These are phyloP conservation scores for Tipula vernalis DNA, from an alignment of 2,888 invertebrate species.

Conservation along the genomic window DNA sequence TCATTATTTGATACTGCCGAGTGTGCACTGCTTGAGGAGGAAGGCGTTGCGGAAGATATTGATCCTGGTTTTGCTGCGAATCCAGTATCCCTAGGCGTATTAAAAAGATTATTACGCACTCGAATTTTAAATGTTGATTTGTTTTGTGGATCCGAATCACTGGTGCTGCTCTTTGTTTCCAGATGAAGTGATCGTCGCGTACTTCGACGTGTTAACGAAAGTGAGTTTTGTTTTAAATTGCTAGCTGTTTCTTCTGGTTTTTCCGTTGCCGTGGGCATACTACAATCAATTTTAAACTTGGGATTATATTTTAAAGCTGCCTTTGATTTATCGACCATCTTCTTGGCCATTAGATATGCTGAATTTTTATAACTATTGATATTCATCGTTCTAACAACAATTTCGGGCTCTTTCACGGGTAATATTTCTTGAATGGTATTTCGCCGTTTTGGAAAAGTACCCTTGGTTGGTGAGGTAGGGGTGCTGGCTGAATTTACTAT, in stretches of 20 bases:
- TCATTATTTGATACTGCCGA: background rate
- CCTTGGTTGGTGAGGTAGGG: background rate
- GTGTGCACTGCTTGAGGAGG: background rate
- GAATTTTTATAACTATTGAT: background rate
- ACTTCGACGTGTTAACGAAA: background rate
- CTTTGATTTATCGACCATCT: background rate
- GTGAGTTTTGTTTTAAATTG: background rate
- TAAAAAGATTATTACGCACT: background rate
- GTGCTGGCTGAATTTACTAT: background rate
- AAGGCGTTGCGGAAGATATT: background rate
- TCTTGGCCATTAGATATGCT: conserved; percentile 1
- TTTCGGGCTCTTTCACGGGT: background rate
- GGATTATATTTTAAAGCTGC: background rate
- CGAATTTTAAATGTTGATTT: background rate
- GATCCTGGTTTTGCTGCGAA: background rate
- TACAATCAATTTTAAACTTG: background rate
- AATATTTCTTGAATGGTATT: conserved; percentile 12
- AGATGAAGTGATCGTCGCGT: background rate
- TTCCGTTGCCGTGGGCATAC: background rate
- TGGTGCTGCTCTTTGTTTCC: background rate
- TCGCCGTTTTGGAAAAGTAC: conserved; percentile 13
- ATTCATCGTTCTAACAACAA: background rate
- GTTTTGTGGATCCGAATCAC: background rate
- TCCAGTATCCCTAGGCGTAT: background rate
- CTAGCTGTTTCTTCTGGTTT: background rate